phyloP scores from a whole-genome alignment of 2,888 invertebrate species.

The Cotesia congregata region DNA sequence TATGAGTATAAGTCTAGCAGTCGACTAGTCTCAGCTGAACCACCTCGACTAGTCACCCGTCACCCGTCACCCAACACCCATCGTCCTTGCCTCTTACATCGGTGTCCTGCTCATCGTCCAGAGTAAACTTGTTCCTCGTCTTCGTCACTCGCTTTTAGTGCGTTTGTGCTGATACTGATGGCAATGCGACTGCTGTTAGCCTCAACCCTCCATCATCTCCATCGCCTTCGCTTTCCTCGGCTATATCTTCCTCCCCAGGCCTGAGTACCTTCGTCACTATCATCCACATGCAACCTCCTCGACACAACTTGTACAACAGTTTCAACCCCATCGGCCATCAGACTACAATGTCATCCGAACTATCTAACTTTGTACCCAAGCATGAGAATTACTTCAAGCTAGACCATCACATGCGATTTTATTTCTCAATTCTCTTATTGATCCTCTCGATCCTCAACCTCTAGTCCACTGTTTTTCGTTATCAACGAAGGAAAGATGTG shows the following conservation, averaged over 20 bases:
- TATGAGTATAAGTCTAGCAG: no score
- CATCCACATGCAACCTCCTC: slow-evolving; percentile 46
- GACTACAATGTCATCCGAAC: neutral
- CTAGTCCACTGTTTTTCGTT: neutral
- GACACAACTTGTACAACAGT: slow-evolving; percentile 42
- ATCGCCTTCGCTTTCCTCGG: slow-evolving; percentile 2
- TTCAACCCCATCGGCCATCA: slow-evolving; percentile 23
- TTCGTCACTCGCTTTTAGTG: slow-evolving; percentile 45
- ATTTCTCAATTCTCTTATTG: neutral
- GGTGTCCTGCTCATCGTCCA: slow-evolving; percentile 33
- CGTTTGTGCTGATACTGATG: slow-evolving; percentile 23
- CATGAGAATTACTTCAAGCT: neutral
- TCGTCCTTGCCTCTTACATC: slow-evolving; percentile 14
- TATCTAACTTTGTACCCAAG: neutral
- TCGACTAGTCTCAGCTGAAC: slow-evolving; percentile 42
- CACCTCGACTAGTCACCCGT: slow-evolving; percentile 44
- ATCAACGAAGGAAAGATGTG: neutral
- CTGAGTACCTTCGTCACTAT: slow-evolving; percentile 21
- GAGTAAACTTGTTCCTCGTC: slow-evolving; percentile 37
- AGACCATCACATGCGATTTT: neutral
- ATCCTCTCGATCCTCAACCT: neutral
- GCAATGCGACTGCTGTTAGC: slow-evolving; percentile 24
- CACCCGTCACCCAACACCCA: slow-evolving; percentile 30
- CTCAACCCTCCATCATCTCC: slow-evolving; percentile 7
- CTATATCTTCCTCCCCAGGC: slow-evolving; percentile 24